Base-by-base conservation (phyloP, 2,113 vertebrate species). In the Calyptommatus sinebrachiatus region DNA sequence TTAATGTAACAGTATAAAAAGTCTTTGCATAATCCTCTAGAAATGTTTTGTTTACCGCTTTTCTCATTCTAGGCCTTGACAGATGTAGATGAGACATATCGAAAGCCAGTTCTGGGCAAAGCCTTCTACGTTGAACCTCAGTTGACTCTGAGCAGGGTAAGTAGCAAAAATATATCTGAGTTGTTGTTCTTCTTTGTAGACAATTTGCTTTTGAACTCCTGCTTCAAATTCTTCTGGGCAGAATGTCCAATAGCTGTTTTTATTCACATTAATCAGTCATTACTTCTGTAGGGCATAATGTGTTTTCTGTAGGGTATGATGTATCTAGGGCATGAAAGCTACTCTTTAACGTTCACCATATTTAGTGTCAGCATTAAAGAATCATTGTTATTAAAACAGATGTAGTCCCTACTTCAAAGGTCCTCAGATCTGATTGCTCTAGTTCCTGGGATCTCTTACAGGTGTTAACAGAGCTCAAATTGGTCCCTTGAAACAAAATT, bases 31-130 rank as follows among this genome's bases (percentile, higher is more conserved):
- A n/a, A 57, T 18, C 4, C 16, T 69, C 83, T 85, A 4, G 1
- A 48, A 9, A 73, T 31, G 84, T 81, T 81, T 22, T 0, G 0
- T 76, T 78, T 71, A 80, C 76, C 75, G 80, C 78, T 76, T 88
- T 60, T 26, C 53, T 76, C 70, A n/a, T 14, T 8, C 21, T 82
- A 99, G 98, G 98, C 98, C 6, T 95, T 99, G 94, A 98, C 98
- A 18, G 98, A 99, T 2, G 98, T 99, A 26, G 98, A 99, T 87
- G 98, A 99, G 92, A 99, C 97, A 0, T 99, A 98, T 92, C 95
- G 98, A 86, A 99, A 98, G 75, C 97, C 97, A 73, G 93, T 99
- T 71, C 92, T 96, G 35, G 98, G 98, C 85, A 95, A 97, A 86
- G 98, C 98, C 0, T 93, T 98, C 35, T 96, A 98, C 14, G 96